Conservation (phyloP, 1,140 invertebrate genomes). For the Agrypnia vestita region DNA sequence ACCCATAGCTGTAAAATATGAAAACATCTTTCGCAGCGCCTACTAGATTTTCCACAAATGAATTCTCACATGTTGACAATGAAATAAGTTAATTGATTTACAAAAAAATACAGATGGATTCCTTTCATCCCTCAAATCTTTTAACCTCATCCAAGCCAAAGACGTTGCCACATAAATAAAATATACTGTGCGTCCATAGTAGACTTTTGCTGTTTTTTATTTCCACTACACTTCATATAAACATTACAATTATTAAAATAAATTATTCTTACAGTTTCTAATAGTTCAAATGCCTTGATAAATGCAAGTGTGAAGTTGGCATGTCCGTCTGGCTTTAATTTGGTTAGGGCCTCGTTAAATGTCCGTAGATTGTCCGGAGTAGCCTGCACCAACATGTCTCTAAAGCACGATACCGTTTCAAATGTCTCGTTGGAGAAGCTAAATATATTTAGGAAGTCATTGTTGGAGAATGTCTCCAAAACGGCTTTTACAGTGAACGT, state of each 20-base stretch:
- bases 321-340: conserved; percentile 82
- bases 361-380: conserved; percentile 91
- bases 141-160: too few species aligned
- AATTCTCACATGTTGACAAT: too few species aligned
- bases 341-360: conserved; percentile 82
- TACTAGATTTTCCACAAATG: too few species aligned
- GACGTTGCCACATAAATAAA: too few species aligned
- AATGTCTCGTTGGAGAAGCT: conserved; percentile 80
- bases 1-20: too few species aligned
- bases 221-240: neutral
- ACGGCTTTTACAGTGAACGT: conserved; percentile 87
- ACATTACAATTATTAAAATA: neutral
- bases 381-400: conserved; percentile 88
- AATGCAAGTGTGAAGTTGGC: conserved; percentile 92
- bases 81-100: too few species aligned
- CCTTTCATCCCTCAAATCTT: too few species aligned
- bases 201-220: too few species aligned
- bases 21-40: too few species aligned
- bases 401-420: conserved; percentile 87
- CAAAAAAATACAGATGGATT: too few species aligned
- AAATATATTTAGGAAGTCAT: conserved; percentile 97
- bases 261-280: conserved; percentile 77
- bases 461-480: conserved; percentile 96
- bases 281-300: conserved; percentile 87
- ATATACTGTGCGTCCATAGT: too few species aligned